Base-by-base conservation (phyloP, 2,797 vertebrate species). In the Nyctalus aviator region DNA sequence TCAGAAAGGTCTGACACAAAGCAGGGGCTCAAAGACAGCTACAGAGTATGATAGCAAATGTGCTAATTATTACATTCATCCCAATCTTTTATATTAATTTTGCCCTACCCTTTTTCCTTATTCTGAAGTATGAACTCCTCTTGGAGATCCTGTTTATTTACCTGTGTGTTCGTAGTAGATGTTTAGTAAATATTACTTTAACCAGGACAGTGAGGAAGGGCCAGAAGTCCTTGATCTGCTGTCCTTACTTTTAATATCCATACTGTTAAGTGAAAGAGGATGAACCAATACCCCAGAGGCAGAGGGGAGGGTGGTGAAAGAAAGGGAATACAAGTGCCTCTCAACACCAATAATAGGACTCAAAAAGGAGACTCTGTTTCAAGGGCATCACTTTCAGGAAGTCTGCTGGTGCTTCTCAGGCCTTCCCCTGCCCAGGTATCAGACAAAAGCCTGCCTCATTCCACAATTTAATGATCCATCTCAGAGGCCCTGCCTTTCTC, bases 381-480 rank as follows among this genome's bases (percentile, higher is more conserved):
- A 79, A 73, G 44, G 37, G 30, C 9, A 59, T 41, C n/a, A 53
- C 57, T 18, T 6, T 35, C 30, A 48, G 35, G 37, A 90, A 37
- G 53, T 72, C 30, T 72, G 25, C 27, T 71, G 10, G 0, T 3
- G 5, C 5, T 8, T 77, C 57, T 46, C 76, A 13, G 18, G 46
- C 37, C 46, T 53, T 59, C 30, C 0, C 17, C 25, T 55, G 8
- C 81, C 35, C n/a, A 62, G 77, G 21, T 53, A 9, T 6, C 5
- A 27, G 81, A 37, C 32, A 71, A 37, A 37, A 62, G 64, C 17
- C 46, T 64, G 18, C 71, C 59, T 27, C 17, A 48, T 50, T 81
- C 68, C 41, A 84, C 84, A 57, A 59, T 76, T 94, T 94, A 95
- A 96, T 83, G 93, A 96, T 84, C 71, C 78, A 44, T 48, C 66